Conservation (phyloP, 1,140 invertebrate species). For the Zophobas atratus region DNA sequence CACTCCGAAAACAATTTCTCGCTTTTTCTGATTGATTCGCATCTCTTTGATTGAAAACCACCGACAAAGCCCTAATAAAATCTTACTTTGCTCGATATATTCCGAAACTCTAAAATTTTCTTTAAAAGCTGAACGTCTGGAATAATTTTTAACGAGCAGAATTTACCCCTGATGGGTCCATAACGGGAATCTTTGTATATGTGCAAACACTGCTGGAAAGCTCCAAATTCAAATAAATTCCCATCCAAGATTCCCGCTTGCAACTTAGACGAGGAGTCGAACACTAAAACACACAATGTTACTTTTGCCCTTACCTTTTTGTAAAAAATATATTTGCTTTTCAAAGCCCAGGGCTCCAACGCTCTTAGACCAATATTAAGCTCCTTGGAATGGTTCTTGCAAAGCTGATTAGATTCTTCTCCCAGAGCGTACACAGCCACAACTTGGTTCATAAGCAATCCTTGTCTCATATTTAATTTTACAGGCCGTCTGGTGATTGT, state of each 20-base stretch:
- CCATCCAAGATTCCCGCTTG: conserved; percentile 51
- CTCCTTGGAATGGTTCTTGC: conserved; percentile 54
- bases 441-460: conserved; percentile 54
- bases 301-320: conserved; percentile 16
- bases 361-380: conserved; percentile 48
- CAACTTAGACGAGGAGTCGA: conserved; percentile 55
- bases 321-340: conserved; percentile 52
- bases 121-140: conserved; percentile 53
- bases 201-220: conserved; percentile 58
- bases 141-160: conserved; percentile 55
- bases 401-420: conserved; percentile 45
- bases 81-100: conserved; percentile 55
- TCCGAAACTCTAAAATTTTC: conserved; percentile 54
- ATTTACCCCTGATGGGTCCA: conserved; percentile 56
- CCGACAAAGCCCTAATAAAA: background rate
- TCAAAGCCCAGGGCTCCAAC: conserved; percentile 58
- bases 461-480: conserved; percentile 57
- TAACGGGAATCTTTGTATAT: conserved; percentile 52
- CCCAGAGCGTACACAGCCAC: conserved; percentile 51
- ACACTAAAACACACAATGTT: conserved; percentile 35
- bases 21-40: background rate
- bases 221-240: conserved; percentile 47
- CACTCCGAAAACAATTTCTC: too few relatives aligned
- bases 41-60: background rate
- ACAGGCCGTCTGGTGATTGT: conserved; percentile 26